These are phyloP conservation scores for Pampus argenteus DNA, from an alignment of 2,797 vertebrate genomes.

Conservation along the genomic window DNA sequence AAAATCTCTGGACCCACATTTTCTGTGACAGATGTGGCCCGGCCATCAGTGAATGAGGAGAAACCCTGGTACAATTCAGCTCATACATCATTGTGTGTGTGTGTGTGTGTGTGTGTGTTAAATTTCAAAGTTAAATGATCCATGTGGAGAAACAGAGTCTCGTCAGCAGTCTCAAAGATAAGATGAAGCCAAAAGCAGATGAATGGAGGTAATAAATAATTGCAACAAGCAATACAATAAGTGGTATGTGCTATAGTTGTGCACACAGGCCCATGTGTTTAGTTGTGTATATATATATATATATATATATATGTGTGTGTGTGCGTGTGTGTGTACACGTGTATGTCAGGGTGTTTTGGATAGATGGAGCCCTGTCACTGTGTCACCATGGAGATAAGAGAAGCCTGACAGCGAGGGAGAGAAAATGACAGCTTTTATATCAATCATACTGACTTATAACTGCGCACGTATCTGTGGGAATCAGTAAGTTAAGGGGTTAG, in stretches of 20 bases:
- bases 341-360: slow-evolving; percentile 49
- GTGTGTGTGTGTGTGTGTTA: slow-evolving; percentile 8
- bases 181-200: slow-evolving; percentile 34
- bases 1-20: slow-evolving; percentile 39
- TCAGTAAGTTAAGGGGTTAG: slow-evolving; percentile 55
- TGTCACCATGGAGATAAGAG: slow-evolving; percentile 82
- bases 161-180: slow-evolving; percentile 42
- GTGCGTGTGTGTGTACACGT: slow-evolving; percentile 26
- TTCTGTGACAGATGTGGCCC: slow-evolving; percentile 39
- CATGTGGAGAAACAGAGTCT: slow-evolving; percentile 32
- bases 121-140: slow-evolving; percentile 68
- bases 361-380: slow-evolving; percentile 77
- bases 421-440: slow-evolving; percentile 81
- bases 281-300: slow-evolving; percentile 20
- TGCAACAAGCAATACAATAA: slow-evolving; percentile 27
- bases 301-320: slow-evolving; percentile 8
- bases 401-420: slow-evolving; percentile 74
- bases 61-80: slow-evolving; percentile 34
- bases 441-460: slow-evolving; percentile 80
- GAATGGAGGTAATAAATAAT: slow-evolving; percentile 45
- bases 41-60: slow-evolving; percentile 23
- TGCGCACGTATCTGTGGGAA: slow-evolving; percentile 20
- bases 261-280: slow-evolving; percentile 1
- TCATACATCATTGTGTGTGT: slow-evolving; percentile 40
- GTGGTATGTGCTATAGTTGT: slow-evolving; percentile 35